Evolutionary conservation across 2,113 vertebrate genomes (phyloP), one percentile per base, ranked within the genome.

Genomic region (Carlito syrichta): DNA sequence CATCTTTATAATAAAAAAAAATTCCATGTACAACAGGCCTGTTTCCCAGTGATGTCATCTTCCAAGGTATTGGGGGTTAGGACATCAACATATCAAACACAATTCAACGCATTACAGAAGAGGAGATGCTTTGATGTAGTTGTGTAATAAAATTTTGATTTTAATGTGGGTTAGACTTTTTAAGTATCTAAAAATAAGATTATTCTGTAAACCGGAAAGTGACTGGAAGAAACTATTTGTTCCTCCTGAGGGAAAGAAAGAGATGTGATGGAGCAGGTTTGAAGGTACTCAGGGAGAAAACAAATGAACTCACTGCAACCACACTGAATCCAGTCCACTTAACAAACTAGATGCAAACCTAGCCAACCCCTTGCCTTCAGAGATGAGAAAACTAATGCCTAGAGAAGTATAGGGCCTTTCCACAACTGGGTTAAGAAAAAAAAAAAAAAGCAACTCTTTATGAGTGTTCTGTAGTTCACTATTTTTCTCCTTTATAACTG

Each of bases 231-330:
- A 86, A 83, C 45, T 11, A 2, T 48, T n/a, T 20, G 40, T 82
- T n/a, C n/a, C 52, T 69, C 27, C 77, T 40, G 71, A 50, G 16
- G 62, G 40, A 58, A 40, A 50, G 48, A 52, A 71, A 50, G 52
- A 89, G 68, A 58, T 62, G 19, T 3, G 20, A 17, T 48, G 6
- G 52, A 17, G 30, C 52, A 60, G 54, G 40, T 50, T 76, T 25
- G 6, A 63, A 27, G 32, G 13, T 56, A 13, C 2, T 0, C 0
- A 63, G 13, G 32, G 17, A 38, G 58, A 27, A 86, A 68, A 87
- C n/a, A 45, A 50, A 8, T 6, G 10, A 85, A 45, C 25, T 91
- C 69, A 54, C 10, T 81, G 16, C 23, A 40, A 38, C 32, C 63
- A 73, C 54, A 54, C 35, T 11, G 8, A 40, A 48, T 38, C 12